Conservation (phyloP, 2,113 vertebrate species). For the Rhagologus leucostigma region DNA sequence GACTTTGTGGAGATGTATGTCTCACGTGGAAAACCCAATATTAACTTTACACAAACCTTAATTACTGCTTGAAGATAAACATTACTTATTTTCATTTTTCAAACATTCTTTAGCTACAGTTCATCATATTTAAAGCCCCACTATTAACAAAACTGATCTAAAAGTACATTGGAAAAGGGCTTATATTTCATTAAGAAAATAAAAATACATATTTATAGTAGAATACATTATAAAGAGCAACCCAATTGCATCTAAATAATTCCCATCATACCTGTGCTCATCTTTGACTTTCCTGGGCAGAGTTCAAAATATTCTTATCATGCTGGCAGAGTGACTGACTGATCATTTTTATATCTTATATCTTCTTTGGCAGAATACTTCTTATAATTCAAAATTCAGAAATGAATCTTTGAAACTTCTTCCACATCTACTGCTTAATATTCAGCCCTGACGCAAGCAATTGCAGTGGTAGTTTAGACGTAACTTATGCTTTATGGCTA, state of each 20-base stretch:
- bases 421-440: background rate
- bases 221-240: background rate
- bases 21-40: background rate
- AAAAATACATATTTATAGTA: background rate
- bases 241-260: background rate
- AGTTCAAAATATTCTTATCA: background rate
- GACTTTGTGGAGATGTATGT: background rate
- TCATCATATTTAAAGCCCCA: background rate
- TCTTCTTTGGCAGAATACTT: background rate
- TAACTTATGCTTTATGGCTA: background rate
- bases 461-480: background rate
- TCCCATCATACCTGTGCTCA: background rate
- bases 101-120: background rate
- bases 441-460: background rate
- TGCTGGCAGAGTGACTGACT: background rate
- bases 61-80: background rate
- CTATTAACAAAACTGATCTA: background rate
- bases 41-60: background rate
- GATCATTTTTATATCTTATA: background rate
- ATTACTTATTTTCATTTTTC: background rate
- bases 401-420: background rate
- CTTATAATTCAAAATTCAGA: background rate
- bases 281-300: background rate
- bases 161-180: background rate
- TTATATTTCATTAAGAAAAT: constrained; percentile 3